phyloP scores from a whole-genome alignment of 2,797 vertebrate genomes.

The Florisuga fusca region DNA sequence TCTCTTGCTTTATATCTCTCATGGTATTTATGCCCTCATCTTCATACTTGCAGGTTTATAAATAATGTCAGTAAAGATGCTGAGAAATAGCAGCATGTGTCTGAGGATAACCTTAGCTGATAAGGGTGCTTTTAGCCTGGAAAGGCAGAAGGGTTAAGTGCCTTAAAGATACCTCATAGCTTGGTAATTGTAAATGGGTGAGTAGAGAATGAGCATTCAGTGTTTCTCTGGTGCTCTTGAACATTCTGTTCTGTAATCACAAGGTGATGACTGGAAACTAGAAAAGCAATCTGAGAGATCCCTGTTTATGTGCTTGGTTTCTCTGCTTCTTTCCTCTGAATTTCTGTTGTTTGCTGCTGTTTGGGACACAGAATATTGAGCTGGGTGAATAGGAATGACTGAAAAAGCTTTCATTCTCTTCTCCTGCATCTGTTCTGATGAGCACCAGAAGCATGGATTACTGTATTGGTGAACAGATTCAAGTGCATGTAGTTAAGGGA shows the following conservation, averaged over 20 bases:
- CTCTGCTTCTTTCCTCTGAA: not conserved
- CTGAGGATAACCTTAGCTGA: not conserved
- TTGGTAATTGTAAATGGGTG: not conserved
- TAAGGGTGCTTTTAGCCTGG: not conserved
- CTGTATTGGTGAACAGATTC: not conserved
- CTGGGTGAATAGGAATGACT: not conserved
- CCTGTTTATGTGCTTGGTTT: not conserved
- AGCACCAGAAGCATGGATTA: not conserved
- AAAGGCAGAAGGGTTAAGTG: not conserved
- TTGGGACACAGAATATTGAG: not conserved
- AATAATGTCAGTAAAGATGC: slow-evolving; percentile 5
- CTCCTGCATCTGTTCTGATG: not conserved
- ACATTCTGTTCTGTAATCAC: not conserved
- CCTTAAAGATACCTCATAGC: not conserved
- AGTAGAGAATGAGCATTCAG: not conserved
- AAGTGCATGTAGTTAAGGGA: not conserved
- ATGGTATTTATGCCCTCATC: not conserved
- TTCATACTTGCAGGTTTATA: not conserved
- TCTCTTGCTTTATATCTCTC: not conserved
- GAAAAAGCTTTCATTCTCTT: not conserved
- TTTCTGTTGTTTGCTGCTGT: not conserved
- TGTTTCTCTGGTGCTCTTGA: not conserved
- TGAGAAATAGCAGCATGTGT: not conserved
- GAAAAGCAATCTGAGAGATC: not conserved
- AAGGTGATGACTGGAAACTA: not conserved